A percentile compares a stretch with the other conserved stretches of the same genome.
phyloP scores from a whole-genome alignment of 2,888 invertebrate genomes.

The Acrobasis repandana region DNA sequence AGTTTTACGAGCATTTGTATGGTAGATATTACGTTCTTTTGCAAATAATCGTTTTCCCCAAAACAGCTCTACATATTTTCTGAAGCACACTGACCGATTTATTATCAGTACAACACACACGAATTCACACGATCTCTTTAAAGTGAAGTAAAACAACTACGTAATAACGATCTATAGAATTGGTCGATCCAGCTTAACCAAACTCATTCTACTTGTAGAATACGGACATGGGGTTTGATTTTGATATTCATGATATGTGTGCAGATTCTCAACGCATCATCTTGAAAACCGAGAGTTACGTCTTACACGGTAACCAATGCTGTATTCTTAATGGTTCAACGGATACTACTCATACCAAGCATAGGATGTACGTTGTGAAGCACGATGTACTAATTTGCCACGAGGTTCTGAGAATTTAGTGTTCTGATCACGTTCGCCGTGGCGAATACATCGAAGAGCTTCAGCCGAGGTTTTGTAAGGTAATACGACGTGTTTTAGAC shows the following conservation, averaged over 20 bases:
- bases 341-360: constrained; percentile 34
- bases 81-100: not conserved
- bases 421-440: constrained; percentile 51
- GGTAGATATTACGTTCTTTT: too few species aligned
- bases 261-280: constrained; percentile 7
- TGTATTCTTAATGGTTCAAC: constrained; percentile 25
- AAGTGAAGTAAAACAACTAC: not conserved
- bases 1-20: too few species aligned
- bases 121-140: not conserved
- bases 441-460: constrained; percentile 41
- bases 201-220: constrained; percentile 3
- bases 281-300: not conserved
- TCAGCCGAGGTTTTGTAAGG: constrained; percentile 57
- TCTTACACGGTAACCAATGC: constrained; percentile 2
- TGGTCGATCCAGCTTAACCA: too few species aligned
- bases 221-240: not conserved
- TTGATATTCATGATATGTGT: constrained; percentile 11
- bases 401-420: constrained; percentile 37
- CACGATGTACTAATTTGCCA: constrained; percentile 22
- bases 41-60: not conserved
- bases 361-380: constrained; percentile 25
- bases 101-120: not conserved
- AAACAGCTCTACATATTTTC: not conserved
- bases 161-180: not conserved
- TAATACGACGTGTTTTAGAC: constrained; percentile 51